These are phyloP conservation scores for Homalodisca vitripennis DNA, from an alignment of 1,140 invertebrate genomes.

Conservation along the genomic window DNA sequence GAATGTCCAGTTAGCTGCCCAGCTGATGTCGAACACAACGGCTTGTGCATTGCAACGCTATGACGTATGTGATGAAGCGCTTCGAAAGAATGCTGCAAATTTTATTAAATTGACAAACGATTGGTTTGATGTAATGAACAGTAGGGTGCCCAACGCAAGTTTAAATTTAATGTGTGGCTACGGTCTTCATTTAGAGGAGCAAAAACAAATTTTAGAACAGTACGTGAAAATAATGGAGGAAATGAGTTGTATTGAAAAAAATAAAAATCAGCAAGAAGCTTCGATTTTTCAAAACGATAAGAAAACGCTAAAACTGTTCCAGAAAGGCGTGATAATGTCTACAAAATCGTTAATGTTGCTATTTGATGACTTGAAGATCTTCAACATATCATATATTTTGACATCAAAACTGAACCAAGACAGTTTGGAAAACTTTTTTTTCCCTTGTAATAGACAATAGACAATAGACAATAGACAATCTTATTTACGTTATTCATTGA, in stretches of 20 bases:
- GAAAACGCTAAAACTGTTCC: background rate
- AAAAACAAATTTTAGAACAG: background rate
- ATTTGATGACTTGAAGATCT: slow-evolving; percentile 3
- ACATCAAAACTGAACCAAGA: slow-evolving; percentile 38
- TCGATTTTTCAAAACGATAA: background rate
- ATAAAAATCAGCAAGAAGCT: background rate
- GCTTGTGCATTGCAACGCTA: background rate
- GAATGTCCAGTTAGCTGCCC: background rate
- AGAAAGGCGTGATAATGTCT: slow-evolving; percentile 20
- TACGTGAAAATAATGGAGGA: slow-evolving; percentile 8
- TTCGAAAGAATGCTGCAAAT: background rate
- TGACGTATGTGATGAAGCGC: background rate
- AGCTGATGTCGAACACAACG: background rate
- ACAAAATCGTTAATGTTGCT: slow-evolving; percentile 7
- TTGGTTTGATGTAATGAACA: background rate
- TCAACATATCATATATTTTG: slow-evolving; percentile 22
- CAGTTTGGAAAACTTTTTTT: slow-evolving; percentile 37
- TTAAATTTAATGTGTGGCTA: background rate
- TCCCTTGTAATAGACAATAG: too few relatives aligned
- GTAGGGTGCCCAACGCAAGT: background rate
- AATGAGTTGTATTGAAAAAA: background rate
- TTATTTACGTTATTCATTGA: too few relatives aligned
- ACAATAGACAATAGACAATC: too few relatives aligned
- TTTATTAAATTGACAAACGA: background rate
- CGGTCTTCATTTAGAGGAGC: background rate